Evolutionary conservation across 2,888 invertebrate genomes (phyloP), one percentile per base, ranked within the genome.

Genomic region (Maniola hyperantus): DNA sequence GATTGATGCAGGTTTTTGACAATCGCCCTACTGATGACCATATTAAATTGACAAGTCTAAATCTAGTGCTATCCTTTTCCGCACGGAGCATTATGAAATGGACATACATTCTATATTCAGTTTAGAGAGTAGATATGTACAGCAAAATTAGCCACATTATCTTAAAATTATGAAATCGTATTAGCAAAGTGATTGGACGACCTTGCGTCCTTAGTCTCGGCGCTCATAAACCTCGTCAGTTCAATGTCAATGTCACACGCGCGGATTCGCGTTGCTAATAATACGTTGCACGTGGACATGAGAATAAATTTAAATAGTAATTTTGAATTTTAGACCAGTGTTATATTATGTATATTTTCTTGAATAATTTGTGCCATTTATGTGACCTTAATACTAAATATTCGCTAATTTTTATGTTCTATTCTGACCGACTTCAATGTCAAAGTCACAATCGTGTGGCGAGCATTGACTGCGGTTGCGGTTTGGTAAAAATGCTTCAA

Each of bases 231-330:
- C 20, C 7, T 15, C 54, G 36, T 36, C 51, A 39, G 18, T 36
- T 8, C 57, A 57, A 42, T 57, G 57, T 20, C 57, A 57, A 42
- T 57, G 57, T 42, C 42, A 57, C 57, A 7, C 39, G 57, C 55
- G 55, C 55, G 13, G 5, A 26, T 6, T 39, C 55, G 55, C 18
- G 55, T 15, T 20, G 57, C 57, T 57, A 57, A 20, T 10, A 57
- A 57, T 57, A 57, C 20, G 13, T 2, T 42, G 57, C 42, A 57
- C 39, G 57, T 39, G 57, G 42, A 36, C 18, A 11, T 18, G 8
- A 20, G 39, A 18, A 11, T 55, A 18, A n/a, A 18, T 15, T 33
- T 34, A 0, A 34, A 20, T 39, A 18, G 36, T 36, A 18, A 55
- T 18, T 39, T 36, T 36, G 15, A 15, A 36, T 55, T 55, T 11